Evolutionary conservation across 2,888 invertebrate genomes (phyloP).

Genomic region (Heliconius aoede): DNA sequence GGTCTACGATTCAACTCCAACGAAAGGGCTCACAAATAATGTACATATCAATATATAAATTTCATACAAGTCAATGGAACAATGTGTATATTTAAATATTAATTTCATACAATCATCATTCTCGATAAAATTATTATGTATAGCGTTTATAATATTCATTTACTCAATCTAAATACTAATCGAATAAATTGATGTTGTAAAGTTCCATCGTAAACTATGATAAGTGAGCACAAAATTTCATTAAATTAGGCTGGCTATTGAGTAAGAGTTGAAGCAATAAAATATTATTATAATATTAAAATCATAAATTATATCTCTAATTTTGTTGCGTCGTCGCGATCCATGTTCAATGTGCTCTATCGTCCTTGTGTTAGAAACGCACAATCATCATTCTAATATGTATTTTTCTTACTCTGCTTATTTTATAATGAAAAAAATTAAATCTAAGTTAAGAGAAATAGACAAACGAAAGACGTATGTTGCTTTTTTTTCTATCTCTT

Average conservation of each 20-base stretch:
- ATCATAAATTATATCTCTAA: conserved; percentile 37
- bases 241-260: conserved; percentile 28
- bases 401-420: neutral
- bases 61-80: too few relatives aligned
- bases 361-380: neutral
- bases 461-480: too few relatives aligned
- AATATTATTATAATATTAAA: conserved; percentile 43
- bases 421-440: neutral
- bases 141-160: conserved; percentile 16
- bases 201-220: conserved; percentile 30
- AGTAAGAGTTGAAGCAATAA: conserved; percentile 36
- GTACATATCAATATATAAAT: too few relatives aligned
- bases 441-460: too few relatives aligned
- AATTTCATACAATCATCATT: neutral
- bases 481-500: neutral
- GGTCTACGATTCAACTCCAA: too few relatives aligned
- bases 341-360: neutral
- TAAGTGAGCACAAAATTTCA: conserved; percentile 34
- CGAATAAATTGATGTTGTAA: conserved; percentile 37
- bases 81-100: too few relatives aligned
- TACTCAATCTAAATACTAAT: conserved; percentile 28
- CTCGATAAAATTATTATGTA: neutral
- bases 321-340: conserved; percentile 11
- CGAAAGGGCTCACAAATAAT: too few relatives aligned
- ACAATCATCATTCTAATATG: neutral